Conservation (phyloP, 1,140 invertebrate species). For the Formica exsecta region DNA sequence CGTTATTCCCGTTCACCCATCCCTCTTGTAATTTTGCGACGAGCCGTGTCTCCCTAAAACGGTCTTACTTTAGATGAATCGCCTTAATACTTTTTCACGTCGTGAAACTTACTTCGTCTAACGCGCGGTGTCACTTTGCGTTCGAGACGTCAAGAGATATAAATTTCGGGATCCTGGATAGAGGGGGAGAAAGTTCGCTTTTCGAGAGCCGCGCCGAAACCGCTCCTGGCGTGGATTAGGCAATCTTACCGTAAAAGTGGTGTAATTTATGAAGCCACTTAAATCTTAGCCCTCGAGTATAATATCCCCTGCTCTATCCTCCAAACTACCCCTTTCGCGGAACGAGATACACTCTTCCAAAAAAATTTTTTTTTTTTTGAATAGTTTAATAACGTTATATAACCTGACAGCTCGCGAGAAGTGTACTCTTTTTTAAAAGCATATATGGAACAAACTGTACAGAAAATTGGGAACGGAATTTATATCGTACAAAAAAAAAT, state of each 20-base stretch:
- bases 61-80: constrained; percentile 38
- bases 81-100: constrained; percentile 35
- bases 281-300: constrained; percentile 63
- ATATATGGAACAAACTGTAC: constrained; percentile 41
- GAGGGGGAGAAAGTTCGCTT: constrained; percentile 34
- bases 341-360: constrained; percentile 68
- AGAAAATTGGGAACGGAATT: not conserved
- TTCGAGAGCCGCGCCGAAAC: constrained; percentile 40
- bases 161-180: not conserved
- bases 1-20: not conserved
- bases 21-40: constrained; percentile 15
- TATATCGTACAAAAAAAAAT: not conserved
- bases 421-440: constrained; percentile 14
- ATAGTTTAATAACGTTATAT: constrained; percentile 51
- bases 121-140: constrained; percentile 45
- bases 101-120: constrained; percentile 51
- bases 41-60: constrained; percentile 2
- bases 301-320: constrained; percentile 45
- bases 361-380: constrained; percentile 26
- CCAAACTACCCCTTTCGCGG: constrained; percentile 17
- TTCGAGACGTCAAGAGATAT: constrained; percentile 35
- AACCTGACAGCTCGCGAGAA: not conserved
- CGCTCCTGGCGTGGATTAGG: constrained; percentile 60
- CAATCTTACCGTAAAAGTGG: constrained; percentile 70
- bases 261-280: constrained; percentile 75